Percentiles rank a stretch among this genome's conserved stretches.
These are phyloP conservation scores for Dasyurus viverrinus DNA, from an alignment of 2,113 vertebrate genomes.

Conservation along the genomic window DNA sequence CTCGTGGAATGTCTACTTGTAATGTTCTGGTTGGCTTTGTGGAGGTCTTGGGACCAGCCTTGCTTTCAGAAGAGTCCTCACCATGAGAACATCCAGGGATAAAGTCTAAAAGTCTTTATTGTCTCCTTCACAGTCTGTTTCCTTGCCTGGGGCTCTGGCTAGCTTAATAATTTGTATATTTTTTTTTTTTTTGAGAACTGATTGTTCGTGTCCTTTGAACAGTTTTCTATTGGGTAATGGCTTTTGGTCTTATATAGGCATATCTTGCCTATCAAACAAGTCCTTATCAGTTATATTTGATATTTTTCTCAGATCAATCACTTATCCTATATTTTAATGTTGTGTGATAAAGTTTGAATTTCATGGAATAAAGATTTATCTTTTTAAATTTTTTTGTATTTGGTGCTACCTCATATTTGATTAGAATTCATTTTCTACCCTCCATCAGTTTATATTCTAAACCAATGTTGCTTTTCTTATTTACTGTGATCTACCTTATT, in stretches of 20 bases:
- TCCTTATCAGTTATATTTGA: not conserved
- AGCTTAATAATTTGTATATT: not conserved
- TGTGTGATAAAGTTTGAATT: not conserved
- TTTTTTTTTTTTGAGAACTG: not conserved
- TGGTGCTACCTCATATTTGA: not conserved
- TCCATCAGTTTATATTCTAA: not conserved
- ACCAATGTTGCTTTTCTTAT: not conserved
- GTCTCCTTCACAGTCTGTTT: too few species aligned
- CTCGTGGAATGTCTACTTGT: not conserved
- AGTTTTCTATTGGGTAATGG: not conserved
- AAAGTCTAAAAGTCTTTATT: too few species aligned
- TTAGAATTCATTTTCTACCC: not conserved
- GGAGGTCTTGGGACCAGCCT: too few species aligned
- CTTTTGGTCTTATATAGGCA: not conserved
- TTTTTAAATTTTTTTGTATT: not conserved
- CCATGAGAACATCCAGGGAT: too few species aligned
- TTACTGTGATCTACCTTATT: not conserved
- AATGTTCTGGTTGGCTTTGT: too few species aligned
- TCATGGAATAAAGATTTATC: not conserved
- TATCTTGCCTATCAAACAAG: not conserved
- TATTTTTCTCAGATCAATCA: not conserved
- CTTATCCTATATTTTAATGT: not conserved
- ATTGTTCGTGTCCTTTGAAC: not conserved
- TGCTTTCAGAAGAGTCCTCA: too few species aligned
- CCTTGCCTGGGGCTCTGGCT: too few species aligned